Percentiles rank a stretch among this genome's conserved stretches.
phyloP scores from a whole-genome alignment of 2,113 vertebrate species.

The Monarcha castaneiventris region DNA sequence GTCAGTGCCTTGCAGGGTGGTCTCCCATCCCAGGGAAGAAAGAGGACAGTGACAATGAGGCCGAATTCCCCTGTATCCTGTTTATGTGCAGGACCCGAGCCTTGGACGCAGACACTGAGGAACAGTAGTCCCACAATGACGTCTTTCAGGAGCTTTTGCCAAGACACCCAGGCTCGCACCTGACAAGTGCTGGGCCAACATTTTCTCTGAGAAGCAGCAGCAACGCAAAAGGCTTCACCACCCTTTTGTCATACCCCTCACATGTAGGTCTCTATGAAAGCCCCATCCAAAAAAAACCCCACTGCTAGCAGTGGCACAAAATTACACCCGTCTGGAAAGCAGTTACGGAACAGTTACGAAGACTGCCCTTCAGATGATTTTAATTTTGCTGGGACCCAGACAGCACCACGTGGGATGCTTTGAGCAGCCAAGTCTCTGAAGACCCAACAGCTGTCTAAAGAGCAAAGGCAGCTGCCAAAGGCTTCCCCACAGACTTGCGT shows the following conservation, averaged over 20 bases:
- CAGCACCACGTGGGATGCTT: neutral
- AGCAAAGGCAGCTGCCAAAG: neutral
- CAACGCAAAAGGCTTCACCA: neutral
- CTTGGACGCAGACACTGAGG: neutral
- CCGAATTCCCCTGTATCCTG: neutral
- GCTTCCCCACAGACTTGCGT: neutral
- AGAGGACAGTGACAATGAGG: neutral
- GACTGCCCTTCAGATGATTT: neutral
- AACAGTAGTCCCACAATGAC: neutral
- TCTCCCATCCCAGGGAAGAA: neutral
- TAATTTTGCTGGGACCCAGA: neutral
- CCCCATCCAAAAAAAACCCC: neutral
- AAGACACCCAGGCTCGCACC: neutral
- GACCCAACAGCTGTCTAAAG: neutral
- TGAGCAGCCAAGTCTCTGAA: neutral
- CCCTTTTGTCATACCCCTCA: neutral
- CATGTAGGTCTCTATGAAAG: accelerated
- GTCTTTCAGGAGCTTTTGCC: neutral
- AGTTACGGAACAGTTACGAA: neutral
- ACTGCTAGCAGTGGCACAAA: neutral
- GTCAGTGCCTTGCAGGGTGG: neutral
- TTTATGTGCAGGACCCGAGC: neutral
- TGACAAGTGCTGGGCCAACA: neutral
- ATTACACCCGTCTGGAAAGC: neutral
- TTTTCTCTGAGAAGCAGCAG: neutral